Evolutionary conservation across 2,888 invertebrate genomes (phyloP).

Genomic region (Taphrorychus bicolor): DNA sequence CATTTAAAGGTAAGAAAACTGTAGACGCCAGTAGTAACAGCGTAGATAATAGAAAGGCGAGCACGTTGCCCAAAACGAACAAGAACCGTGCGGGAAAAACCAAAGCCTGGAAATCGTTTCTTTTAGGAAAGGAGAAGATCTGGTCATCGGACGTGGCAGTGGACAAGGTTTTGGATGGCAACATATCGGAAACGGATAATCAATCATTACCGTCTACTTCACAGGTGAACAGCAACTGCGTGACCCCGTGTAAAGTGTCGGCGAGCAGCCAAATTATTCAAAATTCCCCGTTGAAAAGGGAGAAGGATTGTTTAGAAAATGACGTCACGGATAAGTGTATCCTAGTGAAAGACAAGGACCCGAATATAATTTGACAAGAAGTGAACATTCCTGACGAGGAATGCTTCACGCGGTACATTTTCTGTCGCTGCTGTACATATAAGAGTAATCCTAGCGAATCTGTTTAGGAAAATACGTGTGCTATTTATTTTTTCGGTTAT

Average conservation of each 20-base stretch:
- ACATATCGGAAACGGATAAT: slow-evolving; percentile 55
- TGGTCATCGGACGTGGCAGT: slow-evolving; percentile 41
- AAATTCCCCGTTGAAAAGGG: slow-evolving; percentile 33
- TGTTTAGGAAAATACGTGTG: slow-evolving; percentile 47
- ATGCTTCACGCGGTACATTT: slow-evolving; percentile 58
- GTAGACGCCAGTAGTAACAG: too few relatives aligned
- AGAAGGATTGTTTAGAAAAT: slow-evolving; percentile 40
- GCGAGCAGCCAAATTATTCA: slow-evolving; percentile 34
- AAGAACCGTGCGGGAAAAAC: slow-evolving; percentile 48
- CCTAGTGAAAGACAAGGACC: slow-evolving; percentile 47
- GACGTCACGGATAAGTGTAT: slow-evolving; percentile 44
- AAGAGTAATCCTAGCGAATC: slow-evolving; percentile 56
- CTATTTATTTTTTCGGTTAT: slow-evolving; percentile 45
- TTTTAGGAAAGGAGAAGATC: slow-evolving; percentile 54
- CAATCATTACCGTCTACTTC: slow-evolving; percentile 57
- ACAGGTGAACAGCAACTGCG: slow-evolving; percentile 51
- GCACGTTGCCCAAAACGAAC: slow-evolving; percentile 51
- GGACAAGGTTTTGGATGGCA: slow-evolving; percentile 45
- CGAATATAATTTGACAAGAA: slow-evolving; percentile 58
- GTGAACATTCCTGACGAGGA: slow-evolving; percentile 55
- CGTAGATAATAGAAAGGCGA: slow-evolving; percentile 52
- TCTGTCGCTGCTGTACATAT: slow-evolving; percentile 61
- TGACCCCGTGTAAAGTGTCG: slow-evolving; percentile 38
- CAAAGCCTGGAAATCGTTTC: slow-evolving; percentile 57
- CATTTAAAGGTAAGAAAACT: slow-evolving; percentile 44